Evolutionary conservation across 2,888 invertebrate species (phyloP).

Genomic region (Drosophila quinaria): DNA sequence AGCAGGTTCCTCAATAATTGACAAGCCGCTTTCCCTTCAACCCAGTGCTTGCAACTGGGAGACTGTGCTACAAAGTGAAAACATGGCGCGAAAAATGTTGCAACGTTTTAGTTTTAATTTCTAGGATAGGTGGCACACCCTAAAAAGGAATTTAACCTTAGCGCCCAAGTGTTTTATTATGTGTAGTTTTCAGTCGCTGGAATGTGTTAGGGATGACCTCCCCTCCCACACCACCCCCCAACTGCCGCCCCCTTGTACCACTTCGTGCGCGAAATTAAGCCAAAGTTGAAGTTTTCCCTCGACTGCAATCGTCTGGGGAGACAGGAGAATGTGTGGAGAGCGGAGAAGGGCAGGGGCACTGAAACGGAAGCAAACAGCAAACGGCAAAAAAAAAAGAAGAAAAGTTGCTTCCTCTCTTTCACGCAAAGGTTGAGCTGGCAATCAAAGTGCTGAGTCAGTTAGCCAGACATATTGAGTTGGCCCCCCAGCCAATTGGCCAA

Average conservation of each 20-base stretch:
- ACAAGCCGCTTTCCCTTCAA: conserved; percentile 42
- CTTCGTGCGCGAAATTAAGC: conserved; percentile 82
- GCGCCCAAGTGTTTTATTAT: conserved; percentile 79
- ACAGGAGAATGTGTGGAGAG: neutral
- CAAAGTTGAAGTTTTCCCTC: conserved; percentile 67
- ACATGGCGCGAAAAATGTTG: conserved; percentile 73
- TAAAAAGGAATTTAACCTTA: conserved; percentile 74
- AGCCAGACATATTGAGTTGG: conserved; percentile 78
- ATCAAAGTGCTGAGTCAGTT: conserved; percentile 82
- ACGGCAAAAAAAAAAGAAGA: conserved; percentile 55
- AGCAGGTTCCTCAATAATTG: conserved; percentile 74
- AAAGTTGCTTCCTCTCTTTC: conserved; percentile 72
- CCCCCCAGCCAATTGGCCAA: conserved; percentile 47
- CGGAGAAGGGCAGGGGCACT: neutral
- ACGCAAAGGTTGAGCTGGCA: conserved; percentile 58
- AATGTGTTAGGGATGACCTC: conserved; percentile 62
- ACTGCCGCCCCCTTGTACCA: conserved; percentile 31
- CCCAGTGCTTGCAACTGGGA: neutral
- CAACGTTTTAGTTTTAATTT: conserved; percentile 79
- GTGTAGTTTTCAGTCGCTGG: conserved; percentile 66
- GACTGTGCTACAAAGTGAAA: conserved; percentile 66
- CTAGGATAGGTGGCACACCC: conserved; percentile 25
- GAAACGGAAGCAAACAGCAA: conserved; percentile 71
- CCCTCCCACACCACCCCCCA: neutral
- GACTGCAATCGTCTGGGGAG: conserved; percentile 6